phyloP scores from a whole-genome alignment of 2,888 invertebrate species.

The Sesia bembeciformis region DNA sequence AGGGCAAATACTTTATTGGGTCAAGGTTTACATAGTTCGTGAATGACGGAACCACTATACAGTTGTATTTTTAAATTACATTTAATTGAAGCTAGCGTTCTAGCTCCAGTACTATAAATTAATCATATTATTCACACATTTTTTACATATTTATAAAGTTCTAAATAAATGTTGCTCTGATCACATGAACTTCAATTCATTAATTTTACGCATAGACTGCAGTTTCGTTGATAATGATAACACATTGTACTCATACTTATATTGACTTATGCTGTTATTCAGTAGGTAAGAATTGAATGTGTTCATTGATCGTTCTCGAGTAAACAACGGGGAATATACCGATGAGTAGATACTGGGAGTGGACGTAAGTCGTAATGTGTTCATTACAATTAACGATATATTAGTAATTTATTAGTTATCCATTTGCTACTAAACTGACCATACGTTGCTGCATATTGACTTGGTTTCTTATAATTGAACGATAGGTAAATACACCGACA shows the following conservation, averaged over 20 bases:
- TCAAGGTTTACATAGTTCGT: conserved; percentile 51
- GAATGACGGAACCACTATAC: conserved; percentile 22
- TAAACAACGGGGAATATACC: not conserved
- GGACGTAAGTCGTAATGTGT: no score
- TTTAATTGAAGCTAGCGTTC: not conserved
- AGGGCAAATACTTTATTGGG: conserved; percentile 53
- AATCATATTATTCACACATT: no score
- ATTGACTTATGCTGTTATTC: not conserved
- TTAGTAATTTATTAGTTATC: no score
- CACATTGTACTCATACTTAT: not conserved
- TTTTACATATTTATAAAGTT: no score
- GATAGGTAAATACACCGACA: not conserved
- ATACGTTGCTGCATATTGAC: no score
- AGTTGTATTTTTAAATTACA: not conserved
- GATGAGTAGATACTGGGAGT: no score
- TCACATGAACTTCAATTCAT: conserved; percentile 1
- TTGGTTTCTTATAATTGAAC: no score
- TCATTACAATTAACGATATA: no score
- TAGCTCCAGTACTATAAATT: not conserved
- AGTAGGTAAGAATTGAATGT: not conserved
- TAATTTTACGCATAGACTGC: not conserved
- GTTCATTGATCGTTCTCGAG: not conserved
- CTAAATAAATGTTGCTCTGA: not conserved
- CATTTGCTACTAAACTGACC: no score
- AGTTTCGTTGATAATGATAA: conserved; percentile 1